A percentile compares a stretch with the other conserved stretches of the same genome.
These are phyloP conservation scores for Cassiopea xamachana DNA, from an alignment of 30 jellyfish, hydroid and myxozoan species.

Conservation along the genomic window DNA sequence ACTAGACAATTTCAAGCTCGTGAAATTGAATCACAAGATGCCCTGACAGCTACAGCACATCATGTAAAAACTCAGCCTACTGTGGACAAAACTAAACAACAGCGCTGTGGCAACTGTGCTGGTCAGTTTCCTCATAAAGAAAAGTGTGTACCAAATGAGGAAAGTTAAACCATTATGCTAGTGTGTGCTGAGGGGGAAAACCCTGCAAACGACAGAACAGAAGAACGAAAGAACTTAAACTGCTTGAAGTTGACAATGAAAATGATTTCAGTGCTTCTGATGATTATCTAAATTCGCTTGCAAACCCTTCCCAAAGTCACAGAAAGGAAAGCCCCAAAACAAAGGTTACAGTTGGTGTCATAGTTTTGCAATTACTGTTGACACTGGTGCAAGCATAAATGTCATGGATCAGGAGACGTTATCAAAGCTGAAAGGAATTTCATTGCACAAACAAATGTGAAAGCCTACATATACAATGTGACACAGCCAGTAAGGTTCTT, in stretches of 20 bases:
- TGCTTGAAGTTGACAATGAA: not conserved
- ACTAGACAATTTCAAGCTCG: constrained; percentile 1
- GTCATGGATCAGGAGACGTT: constrained; percentile 40
- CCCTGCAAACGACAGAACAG: constrained; percentile 5
- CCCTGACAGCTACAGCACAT: not conserved
- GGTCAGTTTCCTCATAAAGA: constrained; percentile 31
- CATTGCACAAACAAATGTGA: constrained; percentile 39
- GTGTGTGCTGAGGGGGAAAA: not conserved
- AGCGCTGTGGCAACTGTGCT: constrained; percentile 23
- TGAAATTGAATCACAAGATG: constrained; percentile 17
- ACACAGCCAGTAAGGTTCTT: constrained; percentile 20
- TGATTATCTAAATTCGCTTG: constrained; percentile 33
- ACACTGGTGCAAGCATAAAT: constrained; percentile 51
- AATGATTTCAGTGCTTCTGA: constrained; percentile 5
- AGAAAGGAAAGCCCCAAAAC: constrained; percentile 24
- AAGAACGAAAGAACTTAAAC: not conserved
- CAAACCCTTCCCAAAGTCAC: not conserved
- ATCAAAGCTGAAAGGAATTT: constrained; percentile 4
- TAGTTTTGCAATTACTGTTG: constrained; percentile 11
- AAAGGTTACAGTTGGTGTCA: constrained; percentile 25
- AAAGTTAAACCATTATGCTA: constrained; percentile 17
- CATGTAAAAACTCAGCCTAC: not conserved
- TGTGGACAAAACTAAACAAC: not conserved
- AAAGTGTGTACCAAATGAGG: constrained; percentile 1
- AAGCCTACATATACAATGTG: constrained; percentile 38